A percentile compares a stretch with the other conserved stretches of the same genome.
Evolutionary conservation across 2,888 invertebrate genomes (phyloP).

Genomic region (Patella ulyssiponensis): DNA sequence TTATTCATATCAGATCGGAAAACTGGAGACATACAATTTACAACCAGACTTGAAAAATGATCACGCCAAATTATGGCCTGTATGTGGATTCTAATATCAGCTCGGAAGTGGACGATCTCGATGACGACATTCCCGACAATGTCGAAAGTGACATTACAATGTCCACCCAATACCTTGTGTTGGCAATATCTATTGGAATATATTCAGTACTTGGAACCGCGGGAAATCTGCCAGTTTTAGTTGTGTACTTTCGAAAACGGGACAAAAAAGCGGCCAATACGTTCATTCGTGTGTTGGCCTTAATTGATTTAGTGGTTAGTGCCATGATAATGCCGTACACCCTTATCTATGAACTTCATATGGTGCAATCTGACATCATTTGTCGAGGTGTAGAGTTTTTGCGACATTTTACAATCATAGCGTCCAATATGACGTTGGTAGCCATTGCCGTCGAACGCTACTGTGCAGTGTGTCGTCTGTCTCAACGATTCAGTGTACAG

Average conservation of each 20-base stretch:
- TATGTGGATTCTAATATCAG: not conserved
- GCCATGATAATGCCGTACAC: slow-evolving; percentile 55
- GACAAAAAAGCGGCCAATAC: slow-evolving; percentile 51
- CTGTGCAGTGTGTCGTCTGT: slow-evolving; percentile 54
- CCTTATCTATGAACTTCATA: slow-evolving; percentile 53
- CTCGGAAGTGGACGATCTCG: not conserved
- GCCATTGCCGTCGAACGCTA: slow-evolving; percentile 58
- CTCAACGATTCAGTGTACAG: slow-evolving; percentile 42
- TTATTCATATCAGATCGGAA: too few relatives aligned
- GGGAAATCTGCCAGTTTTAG: slow-evolving; percentile 54
- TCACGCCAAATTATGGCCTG: slow-evolving; percentile 1
- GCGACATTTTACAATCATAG: slow-evolving; percentile 49
- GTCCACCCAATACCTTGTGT: slow-evolving; percentile 35
- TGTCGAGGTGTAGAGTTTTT: slow-evolving; percentile 53
- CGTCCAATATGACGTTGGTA: slow-evolving; percentile 52
- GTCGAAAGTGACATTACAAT: not conserved
- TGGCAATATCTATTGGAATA: slow-evolving; percentile 42
- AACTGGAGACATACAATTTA: too few relatives aligned
- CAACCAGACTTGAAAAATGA: not conserved
- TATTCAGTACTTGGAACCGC: slow-evolving; percentile 48
- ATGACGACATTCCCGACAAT: not conserved
- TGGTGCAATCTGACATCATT: slow-evolving; percentile 47
- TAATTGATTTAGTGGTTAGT: slow-evolving; percentile 55
- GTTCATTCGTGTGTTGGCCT: slow-evolving; percentile 55
- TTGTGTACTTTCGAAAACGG: slow-evolving; percentile 47